Percentiles rank a stretch among this genome's conserved stretches.
Evolutionary conservation across 2,113 vertebrate species (phyloP).

Genomic region (Pardalotus punctatus): DNA sequence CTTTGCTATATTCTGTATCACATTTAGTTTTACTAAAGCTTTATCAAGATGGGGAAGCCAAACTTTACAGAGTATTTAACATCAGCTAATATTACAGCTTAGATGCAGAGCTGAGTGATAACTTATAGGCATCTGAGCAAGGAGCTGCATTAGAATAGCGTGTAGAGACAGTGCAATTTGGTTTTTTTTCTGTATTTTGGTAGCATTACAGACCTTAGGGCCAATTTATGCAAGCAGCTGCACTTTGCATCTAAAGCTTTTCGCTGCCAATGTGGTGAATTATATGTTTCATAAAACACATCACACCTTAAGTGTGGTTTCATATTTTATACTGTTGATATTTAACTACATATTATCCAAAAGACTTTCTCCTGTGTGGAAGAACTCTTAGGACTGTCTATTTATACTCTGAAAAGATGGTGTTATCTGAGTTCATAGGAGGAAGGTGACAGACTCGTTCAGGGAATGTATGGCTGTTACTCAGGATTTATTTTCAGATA

Average conservation of each 20-base stretch:
- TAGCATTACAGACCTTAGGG: not conserved
- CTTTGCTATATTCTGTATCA: not conserved
- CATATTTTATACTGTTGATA: not conserved
- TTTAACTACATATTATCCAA: not conserved
- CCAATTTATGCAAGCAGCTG: not conserved
- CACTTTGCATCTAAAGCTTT: not conserved
- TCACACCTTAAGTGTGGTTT: not conserved
- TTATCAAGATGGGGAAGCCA: not conserved
- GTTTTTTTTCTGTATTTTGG: not conserved
- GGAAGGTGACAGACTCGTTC: not conserved
- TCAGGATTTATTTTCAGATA: not conserved
- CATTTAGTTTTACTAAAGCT: not conserved
- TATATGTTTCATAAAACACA: not conserved
- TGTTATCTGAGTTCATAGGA: not conserved
- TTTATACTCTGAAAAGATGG: not conserved
- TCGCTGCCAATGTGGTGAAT: not conserved
- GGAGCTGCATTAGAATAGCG: not conserved
- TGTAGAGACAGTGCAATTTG: not conserved
- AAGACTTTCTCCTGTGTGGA: not conserved
- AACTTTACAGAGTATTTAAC: not conserved
- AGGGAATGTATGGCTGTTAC: fast-evolving
- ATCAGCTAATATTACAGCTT: not conserved
- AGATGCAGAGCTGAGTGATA: not conserved
- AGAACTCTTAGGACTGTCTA: not conserved
- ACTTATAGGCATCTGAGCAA: not conserved